Conservation (phyloP, 2,113 vertebrate genomes). For the Tinamus guttatus region DNA sequence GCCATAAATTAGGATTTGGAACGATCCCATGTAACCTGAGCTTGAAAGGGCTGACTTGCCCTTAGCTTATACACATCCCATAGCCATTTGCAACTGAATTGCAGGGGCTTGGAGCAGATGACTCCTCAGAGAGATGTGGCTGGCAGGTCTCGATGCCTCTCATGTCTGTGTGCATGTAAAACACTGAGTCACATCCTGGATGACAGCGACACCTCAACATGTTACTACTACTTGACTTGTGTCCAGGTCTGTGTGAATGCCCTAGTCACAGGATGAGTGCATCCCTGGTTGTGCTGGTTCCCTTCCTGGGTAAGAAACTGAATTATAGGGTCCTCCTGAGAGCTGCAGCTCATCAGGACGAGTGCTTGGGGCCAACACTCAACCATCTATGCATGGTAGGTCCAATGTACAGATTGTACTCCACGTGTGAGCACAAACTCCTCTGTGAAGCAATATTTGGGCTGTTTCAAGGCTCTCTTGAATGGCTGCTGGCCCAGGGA, state of each 20-base stretch:
- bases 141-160: not conserved
- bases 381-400: fast-evolving
- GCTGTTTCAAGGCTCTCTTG: not conserved
- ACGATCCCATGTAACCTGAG: not conserved
- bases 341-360: not conserved
- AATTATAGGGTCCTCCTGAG: fast-evolving
- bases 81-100: not conserved
- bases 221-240: fast-evolving
- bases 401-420: not conserved
- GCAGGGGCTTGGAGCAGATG: not conserved
- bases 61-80: not conserved
- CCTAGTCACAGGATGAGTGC: not conserved
- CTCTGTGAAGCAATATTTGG: not conserved
- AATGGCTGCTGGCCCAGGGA: fast-evolving
- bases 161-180: not conserved
- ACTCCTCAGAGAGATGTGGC: not conserved
- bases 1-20: slow-evolving; percentile 16
- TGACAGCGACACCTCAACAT: not conserved
- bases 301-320: fast-evolving
- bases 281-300: fast-evolving
- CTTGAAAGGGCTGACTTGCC: not conserved
- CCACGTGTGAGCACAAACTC: not conserved
- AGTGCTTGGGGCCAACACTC: not conserved
- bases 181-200: not conserved
- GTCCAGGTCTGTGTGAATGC: not conserved